These are phyloP conservation scores for Oreocharis arfaki DNA, from an alignment of 2,113 vertebrate genomes.

Conservation along the genomic window DNA sequence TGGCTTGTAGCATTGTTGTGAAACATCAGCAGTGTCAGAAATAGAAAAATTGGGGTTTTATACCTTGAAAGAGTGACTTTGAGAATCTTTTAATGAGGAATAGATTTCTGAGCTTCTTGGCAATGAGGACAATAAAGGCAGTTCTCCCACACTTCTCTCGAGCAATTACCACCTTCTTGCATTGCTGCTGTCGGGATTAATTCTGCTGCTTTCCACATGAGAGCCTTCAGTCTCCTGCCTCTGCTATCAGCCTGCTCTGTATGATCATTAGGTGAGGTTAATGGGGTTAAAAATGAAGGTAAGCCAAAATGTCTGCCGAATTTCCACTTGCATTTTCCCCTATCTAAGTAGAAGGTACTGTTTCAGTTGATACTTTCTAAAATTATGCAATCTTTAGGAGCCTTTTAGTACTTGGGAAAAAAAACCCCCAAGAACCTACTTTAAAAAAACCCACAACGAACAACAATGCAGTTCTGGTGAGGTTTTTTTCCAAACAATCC, in stretches of 20 bases:
- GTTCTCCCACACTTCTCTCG: not conserved
- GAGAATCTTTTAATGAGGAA: not conserved
- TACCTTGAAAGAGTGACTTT: slow-evolving; percentile 1
- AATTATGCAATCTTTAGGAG: not conserved
- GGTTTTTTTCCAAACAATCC: not conserved
- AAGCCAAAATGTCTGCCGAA: not conserved
- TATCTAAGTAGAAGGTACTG: not conserved
- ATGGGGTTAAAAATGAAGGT: slow-evolving; percentile 31
- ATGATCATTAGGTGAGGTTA: not conserved
- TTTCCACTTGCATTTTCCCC: not conserved
- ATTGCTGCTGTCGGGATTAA: not conserved
- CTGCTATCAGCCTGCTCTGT: not conserved
- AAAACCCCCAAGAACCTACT: not conserved
- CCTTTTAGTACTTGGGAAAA: not conserved
- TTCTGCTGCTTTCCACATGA: slow-evolving; percentile 28
- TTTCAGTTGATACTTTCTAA: not conserved
- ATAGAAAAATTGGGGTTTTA: not conserved
- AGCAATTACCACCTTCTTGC: not conserved
- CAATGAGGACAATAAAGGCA: slow-evolving; percentile 7
- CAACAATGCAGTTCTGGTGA: not conserved
- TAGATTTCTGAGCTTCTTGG: not conserved
- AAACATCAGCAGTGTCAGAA: not conserved
- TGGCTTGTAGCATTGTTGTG: not conserved
- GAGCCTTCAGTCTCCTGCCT: not conserved
- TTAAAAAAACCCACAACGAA: not conserved